phyloP scores from a whole-genome alignment of 2,797 vertebrate genomes.

The Fringilla coelebs region DNA sequence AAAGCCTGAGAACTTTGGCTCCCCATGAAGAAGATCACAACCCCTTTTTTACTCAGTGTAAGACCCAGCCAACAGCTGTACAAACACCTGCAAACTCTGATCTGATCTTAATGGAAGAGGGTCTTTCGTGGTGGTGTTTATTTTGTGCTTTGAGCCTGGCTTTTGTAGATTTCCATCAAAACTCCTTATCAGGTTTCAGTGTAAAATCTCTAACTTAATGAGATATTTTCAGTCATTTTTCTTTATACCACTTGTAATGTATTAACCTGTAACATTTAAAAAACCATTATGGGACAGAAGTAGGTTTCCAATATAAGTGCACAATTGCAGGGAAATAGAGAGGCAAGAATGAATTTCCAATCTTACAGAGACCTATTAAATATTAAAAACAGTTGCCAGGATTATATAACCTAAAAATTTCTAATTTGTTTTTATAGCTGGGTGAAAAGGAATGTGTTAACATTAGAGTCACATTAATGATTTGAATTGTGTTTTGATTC shows the following conservation, averaged over 20 bases:
- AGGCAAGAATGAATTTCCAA: not conserved
- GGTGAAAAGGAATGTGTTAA: not conserved
- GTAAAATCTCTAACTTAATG: slow-evolving; percentile 12
- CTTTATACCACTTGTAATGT: not conserved
- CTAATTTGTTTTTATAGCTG: slow-evolving; percentile 23
- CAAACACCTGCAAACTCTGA: slow-evolving; percentile 51
- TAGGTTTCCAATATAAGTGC: not conserved
- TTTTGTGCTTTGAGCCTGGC: slow-evolving; percentile 51
- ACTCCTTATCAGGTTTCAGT: slow-evolving; percentile 40
- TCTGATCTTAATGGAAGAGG: slow-evolving; percentile 29
- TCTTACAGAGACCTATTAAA: not conserved
- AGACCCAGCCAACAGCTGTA: slow-evolving; percentile 45
- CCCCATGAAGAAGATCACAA: slow-evolving; percentile 37
- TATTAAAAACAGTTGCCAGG: not conserved
- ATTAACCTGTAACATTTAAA: not conserved
- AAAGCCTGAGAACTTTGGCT: slow-evolving; percentile 16
- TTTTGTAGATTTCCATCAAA: slow-evolving; percentile 45
- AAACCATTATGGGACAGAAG: not conserved
- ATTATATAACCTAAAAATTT: not conserved
- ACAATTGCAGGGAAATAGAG: not conserved
- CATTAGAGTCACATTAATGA: not conserved
- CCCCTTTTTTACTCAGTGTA: not conserved
- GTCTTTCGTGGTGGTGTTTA: slow-evolving; percentile 25
- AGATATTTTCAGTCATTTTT: slow-evolving; percentile 1
- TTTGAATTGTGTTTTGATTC: not conserved